Base-by-base conservation (phyloP, 2,797 vertebrate species). In the Dallia pectoralis region DNA sequence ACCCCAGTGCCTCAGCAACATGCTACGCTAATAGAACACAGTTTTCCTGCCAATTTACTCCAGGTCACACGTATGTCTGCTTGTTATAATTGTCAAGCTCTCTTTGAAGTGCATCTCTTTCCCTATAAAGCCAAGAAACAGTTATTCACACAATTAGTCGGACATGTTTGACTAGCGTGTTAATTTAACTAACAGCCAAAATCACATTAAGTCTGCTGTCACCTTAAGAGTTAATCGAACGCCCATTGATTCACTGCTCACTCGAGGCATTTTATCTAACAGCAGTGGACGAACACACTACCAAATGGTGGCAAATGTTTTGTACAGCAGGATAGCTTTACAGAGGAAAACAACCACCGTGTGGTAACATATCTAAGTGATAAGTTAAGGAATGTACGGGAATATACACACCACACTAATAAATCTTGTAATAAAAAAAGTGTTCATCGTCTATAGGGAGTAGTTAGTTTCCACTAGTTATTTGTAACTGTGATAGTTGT, bases 391-490 rank as follows among this genome's bases (percentile, higher is more conserved):
- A 36, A 36, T 44, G 40, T 9, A 56, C 4, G 8, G 53, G 25
- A 7, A 56, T 56, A n/a, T 22, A 22, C 53, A 56, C 8, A 0
- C 8, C 22, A 22, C 4, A 22, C 53, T 25, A 56, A 56, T 61
- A 75, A 32, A 70, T 78, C 75, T 81, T 59, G 49, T 65, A 51
- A 59, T 69, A 66, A 73, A 69, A 44, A 44, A 44, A 44, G 1
- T 44, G 8, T 44, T 44, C 12, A 36, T 36, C 3, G 33, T 36
- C 7, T 36, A 7, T 36, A 36, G n/a, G n/a, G n/a, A n/a, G n/a
- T n/a, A n/a, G n/a, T n/a, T n/a, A n/a, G n/a, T n/a, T n/a, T n/a
- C n/a, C n/a, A n/a, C n/a, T n/a, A n/a, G n/a, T n/a, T n/a, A n/a
- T n/a, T n/a, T n/a, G n/a, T n/a, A n/a, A n/a, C n/a, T n/a, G n/a